Percentiles rank a stretch among this genome's conserved stretches.
phyloP scores from a whole-genome alignment of 2,797 vertebrate genomes.

The Spheniscus humboldti region DNA sequence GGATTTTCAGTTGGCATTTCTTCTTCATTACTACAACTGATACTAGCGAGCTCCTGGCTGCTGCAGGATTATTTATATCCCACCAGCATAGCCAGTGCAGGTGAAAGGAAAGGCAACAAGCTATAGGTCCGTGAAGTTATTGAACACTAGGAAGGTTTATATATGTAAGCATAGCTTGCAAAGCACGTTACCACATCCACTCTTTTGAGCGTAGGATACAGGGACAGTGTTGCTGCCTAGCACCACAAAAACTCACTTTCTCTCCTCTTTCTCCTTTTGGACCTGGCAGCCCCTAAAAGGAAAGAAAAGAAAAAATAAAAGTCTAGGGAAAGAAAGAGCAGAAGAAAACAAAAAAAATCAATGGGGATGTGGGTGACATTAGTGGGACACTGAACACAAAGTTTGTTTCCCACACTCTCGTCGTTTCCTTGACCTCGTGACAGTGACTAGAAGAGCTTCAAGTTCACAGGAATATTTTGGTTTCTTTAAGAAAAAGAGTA shows the following conservation, averaged over 20 bases:
- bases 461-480: background rate
- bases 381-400: background rate
- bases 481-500: background rate
- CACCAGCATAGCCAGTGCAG: background rate
- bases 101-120: background rate
- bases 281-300: constrained; percentile 84
- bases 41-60: background rate
- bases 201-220: background rate
- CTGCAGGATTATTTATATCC: background rate
- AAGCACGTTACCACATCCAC: background rate
- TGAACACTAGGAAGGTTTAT: background rate
- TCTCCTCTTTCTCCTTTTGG: constrained; percentile 92
- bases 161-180: background rate
- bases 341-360: background rate
- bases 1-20: background rate
- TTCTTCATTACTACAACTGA: background rate
- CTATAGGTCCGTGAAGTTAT: background rate
- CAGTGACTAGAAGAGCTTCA: background rate
- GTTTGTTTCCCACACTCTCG: background rate
- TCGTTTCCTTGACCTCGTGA: background rate
- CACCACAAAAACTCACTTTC: constrained; percentile 78
- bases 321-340: background rate
- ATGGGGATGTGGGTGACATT: background rate
- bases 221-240: background rate
- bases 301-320: background rate